phyloP scores from a whole-genome alignment of 2,113 vertebrate species.

The Pantherophis guttatus region DNA sequence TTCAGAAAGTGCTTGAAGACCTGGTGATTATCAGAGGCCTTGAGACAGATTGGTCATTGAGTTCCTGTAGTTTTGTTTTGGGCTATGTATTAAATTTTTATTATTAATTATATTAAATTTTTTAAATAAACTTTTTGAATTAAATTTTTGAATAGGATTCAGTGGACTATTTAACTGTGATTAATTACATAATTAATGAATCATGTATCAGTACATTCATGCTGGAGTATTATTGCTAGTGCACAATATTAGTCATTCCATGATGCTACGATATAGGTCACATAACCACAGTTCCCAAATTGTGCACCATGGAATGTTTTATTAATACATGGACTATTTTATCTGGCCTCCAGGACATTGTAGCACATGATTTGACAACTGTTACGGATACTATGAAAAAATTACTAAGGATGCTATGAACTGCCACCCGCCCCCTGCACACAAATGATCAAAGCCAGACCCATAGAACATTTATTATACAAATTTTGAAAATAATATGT shows the following conservation, averaged over 20 bases:
- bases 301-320: neutral
- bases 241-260: neutral
- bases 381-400: neutral
- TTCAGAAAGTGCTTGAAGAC: neutral
- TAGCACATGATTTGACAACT: neutral
- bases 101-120: too few species aligned
- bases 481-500: neutral
- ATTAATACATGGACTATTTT: neutral
- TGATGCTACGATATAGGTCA: neutral
- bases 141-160: neutral
- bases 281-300: neutral
- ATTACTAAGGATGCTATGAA: neutral
- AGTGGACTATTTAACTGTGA: neutral
- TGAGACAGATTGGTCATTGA: neutral
- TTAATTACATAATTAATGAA: neutral
- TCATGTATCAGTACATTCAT: neutral
- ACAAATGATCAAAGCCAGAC: neutral
- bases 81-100: neutral
- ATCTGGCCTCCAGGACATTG: neutral
- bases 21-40: neutral
- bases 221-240: neutral
- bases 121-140: neutral
- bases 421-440: neutral
- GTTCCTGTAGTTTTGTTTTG: neutral
- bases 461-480: neutral